Evolutionary conservation across 2,888 invertebrate species (phyloP).

Genomic region (Catocala sponsa): DNA sequence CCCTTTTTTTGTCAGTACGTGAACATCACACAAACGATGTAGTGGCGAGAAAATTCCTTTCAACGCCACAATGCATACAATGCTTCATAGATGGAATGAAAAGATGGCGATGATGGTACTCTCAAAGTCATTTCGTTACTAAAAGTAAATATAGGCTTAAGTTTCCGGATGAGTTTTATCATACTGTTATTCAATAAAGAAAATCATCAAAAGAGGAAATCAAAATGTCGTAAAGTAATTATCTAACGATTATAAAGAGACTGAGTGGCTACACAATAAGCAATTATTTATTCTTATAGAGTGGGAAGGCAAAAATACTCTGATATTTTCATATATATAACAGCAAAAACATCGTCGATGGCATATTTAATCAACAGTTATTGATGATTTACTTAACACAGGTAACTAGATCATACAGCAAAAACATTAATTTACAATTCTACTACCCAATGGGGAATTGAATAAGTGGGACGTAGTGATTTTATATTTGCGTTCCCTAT

Average conservation of each 20-base stretch:
- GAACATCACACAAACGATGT: conserved; percentile 51
- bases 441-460: not conserved
- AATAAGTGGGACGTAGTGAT: not conserved
- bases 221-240: not conserved
- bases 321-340: no score
- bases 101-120: conserved; percentile 28
- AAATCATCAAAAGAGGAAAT: no score
- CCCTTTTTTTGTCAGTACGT: conserved; percentile 55
- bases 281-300: no score
- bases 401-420: no score
- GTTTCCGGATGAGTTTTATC: conserved; percentile 13
- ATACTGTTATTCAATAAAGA: not conserved
- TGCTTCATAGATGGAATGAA: conserved; percentile 31
- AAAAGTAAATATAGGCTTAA: conserved; percentile 6
- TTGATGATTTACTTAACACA: no score
- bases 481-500: conserved; percentile 7
- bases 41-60: conserved; percentile 34
- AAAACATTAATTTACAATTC: conserved; percentile 8
- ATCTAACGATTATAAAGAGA: not conserved
- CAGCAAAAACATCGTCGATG: no score
- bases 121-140: conserved; percentile 21
- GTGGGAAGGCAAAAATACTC: no score
- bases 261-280: no score
- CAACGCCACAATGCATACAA: conserved; percentile 36
- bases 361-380: no score